Evolutionary conservation across 2,888 invertebrate species (phyloP).

Genomic region (Drosophila rubida): DNA sequence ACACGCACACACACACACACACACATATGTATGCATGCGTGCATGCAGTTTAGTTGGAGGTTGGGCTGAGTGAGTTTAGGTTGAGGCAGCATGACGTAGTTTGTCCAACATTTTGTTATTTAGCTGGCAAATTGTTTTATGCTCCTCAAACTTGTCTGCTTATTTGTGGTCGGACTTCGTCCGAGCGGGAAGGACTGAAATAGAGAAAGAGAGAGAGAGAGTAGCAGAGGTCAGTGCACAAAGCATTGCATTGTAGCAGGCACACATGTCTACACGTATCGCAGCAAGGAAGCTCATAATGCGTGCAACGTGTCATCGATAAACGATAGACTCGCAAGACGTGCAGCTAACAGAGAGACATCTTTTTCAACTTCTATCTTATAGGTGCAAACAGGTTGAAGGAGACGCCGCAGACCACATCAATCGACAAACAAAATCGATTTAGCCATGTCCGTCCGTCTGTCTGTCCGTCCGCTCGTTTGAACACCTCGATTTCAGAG

Average conservation of each 20-base stretch:
- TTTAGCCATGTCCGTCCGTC: too few relatives aligned
- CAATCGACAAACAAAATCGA: too few relatives aligned
- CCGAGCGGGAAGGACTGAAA: neutral
- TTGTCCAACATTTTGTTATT: slow-evolving; percentile 62
- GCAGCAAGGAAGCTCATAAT: neutral
- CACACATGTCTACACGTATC: neutral
- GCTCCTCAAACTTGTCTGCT: slow-evolving; percentile 59
- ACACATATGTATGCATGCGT: neutral
- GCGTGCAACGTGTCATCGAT: slow-evolving; percentile 1
- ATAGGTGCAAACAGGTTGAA: too few relatives aligned
- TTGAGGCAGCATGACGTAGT: slow-evolving; percentile 35
- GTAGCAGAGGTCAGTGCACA: neutral
- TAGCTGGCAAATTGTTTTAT: slow-evolving; percentile 74
- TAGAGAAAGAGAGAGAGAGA: neutral
- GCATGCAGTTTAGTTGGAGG: slow-evolving; percentile 30
- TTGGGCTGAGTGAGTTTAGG: slow-evolving; percentile 27
- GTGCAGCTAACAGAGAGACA: too few relatives aligned
- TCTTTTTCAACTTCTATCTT: too few relatives aligned
- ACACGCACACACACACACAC: slow-evolving; percentile 10
- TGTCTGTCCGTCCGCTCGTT: too few relatives aligned
- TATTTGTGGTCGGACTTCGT: slow-evolving; percentile 42
- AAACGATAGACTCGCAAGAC: neutral
- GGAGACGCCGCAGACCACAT: too few relatives aligned
- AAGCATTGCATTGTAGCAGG: neutral
- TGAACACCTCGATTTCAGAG: too few relatives aligned